Percentiles rank a stretch among this genome's conserved stretches.
Conservation (phyloP, 1,140 invertebrate species). For the Pectinophora gossypiella region DNA sequence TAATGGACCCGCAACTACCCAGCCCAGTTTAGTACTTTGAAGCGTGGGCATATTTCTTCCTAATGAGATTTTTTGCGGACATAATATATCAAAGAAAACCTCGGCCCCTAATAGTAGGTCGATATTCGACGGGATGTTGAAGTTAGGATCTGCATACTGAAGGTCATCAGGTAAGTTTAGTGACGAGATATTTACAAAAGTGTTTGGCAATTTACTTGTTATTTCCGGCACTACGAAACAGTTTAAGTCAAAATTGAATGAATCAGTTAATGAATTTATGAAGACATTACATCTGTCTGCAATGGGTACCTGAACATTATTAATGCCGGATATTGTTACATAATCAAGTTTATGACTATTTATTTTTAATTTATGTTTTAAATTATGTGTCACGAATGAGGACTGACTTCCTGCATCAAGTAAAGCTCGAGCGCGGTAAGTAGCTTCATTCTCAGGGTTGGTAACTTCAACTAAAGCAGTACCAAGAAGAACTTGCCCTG, state of each 20-base stretch:
- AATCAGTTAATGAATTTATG: constrained; percentile 7
- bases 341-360: neutral
- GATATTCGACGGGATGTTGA: constrained; percentile 22
- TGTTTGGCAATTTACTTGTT: constrained; percentile 9
- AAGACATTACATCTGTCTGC: constrained; percentile 4
- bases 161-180: constrained; percentile 25
- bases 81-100: constrained; percentile 30
- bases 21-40: constrained; percentile 30
- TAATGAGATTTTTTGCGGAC: constrained; percentile 10
- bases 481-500: neutral
- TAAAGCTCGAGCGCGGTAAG: no score
- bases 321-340: neutral
- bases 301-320: neutral
- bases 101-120: constrained; percentile 35
- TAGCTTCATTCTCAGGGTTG: constrained; percentile 3
- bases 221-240: constrained; percentile 15
- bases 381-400: no score
- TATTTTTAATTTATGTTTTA: constrained; percentile 1
- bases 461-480: constrained; percentile 12
- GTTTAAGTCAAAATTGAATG: constrained; percentile 3
- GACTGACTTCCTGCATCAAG: no score
- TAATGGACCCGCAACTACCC: constrained; percentile 25
- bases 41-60: constrained; percentile 12
- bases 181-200: neutral
- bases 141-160: constrained; percentile 32